Conservation (phyloP, 2,888 invertebrate genomes). For the Chironomus tentans region DNA sequence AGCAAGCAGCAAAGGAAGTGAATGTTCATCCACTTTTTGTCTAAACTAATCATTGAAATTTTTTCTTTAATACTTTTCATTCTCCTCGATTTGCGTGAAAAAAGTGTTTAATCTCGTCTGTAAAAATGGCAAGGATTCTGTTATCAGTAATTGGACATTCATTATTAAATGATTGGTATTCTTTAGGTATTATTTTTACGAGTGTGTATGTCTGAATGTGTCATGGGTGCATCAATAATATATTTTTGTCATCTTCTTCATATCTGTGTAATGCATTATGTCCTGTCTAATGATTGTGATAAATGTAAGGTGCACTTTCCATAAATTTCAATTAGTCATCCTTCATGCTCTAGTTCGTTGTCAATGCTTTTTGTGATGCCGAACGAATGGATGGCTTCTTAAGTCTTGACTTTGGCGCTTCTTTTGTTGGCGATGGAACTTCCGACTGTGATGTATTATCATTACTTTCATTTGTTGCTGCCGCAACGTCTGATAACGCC, state of each 20-base stretch:
- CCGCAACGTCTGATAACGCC: background rate
- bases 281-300: background rate
- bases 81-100: no score
- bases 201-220: background rate
- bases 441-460: background rate
- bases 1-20: no score
- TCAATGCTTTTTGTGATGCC: background rate
- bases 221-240: background rate
- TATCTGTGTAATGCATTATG: no score
- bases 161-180: background rate
- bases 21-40: no score
- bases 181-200: no score
- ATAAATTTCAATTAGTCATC: background rate
- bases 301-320: conserved; percentile 19
- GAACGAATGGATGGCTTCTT: conserved; percentile 9
- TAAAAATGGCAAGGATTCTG: background rate
- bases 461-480: background rate
- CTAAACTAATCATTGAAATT: no score
- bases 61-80: no score
- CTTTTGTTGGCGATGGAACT: background rate
- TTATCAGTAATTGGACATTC: background rate
- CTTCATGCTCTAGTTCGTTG: background rate
- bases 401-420: conserved; percentile 1
- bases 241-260: background rate
- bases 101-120: no score